Evolutionary conservation across 2,113 vertebrate genomes (phyloP).

Genomic region (Trogon surrucura): DNA sequence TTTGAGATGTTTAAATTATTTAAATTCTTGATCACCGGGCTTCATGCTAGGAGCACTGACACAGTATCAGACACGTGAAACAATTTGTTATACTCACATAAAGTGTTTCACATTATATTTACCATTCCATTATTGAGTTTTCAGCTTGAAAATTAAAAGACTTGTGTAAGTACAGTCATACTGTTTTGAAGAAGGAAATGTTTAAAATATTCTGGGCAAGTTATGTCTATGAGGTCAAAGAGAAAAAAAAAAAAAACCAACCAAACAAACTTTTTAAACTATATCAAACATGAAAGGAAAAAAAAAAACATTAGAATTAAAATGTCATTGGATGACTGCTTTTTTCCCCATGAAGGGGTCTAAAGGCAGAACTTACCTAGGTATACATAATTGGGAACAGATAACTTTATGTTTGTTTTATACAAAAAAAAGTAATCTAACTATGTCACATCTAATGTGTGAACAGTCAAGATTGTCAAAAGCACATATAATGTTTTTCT

Average conservation of each 20-base stretch:
- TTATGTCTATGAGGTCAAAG: background rate
- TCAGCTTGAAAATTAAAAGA: conserved; percentile 1
- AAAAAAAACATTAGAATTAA: conserved; percentile 3
- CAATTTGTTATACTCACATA: background rate
- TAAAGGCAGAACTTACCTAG: background rate
- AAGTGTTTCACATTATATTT: background rate
- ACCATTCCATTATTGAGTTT: background rate
- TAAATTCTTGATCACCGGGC: background rate
- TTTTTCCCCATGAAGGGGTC: background rate
- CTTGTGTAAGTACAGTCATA: background rate
- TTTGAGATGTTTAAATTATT: background rate
- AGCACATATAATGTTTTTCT: background rate
- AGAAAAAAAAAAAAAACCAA: background rate
- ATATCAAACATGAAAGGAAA: background rate
- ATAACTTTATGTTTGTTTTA: background rate
- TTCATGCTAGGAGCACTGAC: background rate
- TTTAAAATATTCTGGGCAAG: background rate
- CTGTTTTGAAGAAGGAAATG: background rate
- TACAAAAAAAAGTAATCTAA: background rate
- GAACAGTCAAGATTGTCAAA: background rate
- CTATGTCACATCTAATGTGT: background rate
- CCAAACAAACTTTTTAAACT: background rate
- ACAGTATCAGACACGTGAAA: background rate
- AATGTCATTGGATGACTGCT: background rate
- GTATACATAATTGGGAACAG: background rate